Conservation (phyloP, 2,113 vertebrate species). For the Myodes glareolus region DNA sequence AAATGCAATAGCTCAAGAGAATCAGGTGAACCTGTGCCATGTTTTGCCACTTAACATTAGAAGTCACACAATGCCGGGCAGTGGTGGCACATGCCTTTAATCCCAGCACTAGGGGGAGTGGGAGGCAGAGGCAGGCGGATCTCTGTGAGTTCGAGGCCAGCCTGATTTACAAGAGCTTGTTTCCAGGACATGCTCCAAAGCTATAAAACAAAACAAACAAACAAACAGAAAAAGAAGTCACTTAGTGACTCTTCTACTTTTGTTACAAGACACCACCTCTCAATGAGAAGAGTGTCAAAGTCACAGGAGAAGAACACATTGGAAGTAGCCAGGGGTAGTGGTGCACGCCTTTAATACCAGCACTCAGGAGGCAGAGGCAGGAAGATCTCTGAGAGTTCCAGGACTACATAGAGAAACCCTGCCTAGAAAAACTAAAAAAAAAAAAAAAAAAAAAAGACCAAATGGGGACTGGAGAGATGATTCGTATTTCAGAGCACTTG, state of each 20-base stretch:
- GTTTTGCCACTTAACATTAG: not conserved
- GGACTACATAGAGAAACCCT: not conserved
- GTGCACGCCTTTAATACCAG: not conserved
- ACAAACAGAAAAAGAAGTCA: not conserved
- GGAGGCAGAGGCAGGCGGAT: too few relatives aligned
- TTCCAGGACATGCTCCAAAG: too few relatives aligned
- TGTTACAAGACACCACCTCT: not conserved
- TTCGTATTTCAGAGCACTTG: not conserved
- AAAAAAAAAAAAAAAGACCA: not conserved
- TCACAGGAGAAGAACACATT: too few relatives aligned
- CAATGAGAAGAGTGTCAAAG: not conserved
- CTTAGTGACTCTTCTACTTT: not conserved
- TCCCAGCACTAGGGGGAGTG: too few relatives aligned
- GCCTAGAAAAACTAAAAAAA: not conserved
- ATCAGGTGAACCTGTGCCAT: not conserved
- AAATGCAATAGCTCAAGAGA: slow-evolving; percentile 8
- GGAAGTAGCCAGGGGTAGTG: too few relatives aligned
- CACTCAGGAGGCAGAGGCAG: not conserved
- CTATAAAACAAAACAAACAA: too few relatives aligned
- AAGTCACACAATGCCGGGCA: not conserved
- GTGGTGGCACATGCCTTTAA: too few relatives aligned
- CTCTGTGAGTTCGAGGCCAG: too few relatives aligned
- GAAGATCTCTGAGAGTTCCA: not conserved
- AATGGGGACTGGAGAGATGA: not conserved
- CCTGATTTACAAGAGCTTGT: too few relatives aligned